Base-by-base conservation (phyloP, 1,140 invertebrate genomes). In the Trichoplusia ni region DNA sequence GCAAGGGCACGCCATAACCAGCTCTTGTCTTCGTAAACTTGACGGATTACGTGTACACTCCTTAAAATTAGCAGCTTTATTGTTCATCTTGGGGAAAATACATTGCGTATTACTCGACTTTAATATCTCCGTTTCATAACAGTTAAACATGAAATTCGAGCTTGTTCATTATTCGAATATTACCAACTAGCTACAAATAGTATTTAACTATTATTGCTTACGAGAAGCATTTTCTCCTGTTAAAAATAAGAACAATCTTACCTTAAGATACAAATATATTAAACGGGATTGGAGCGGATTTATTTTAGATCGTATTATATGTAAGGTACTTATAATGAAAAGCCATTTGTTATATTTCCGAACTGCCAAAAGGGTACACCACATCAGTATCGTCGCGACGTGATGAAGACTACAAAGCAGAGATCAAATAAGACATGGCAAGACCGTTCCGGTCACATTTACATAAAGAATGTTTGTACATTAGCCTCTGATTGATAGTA, bases 341-440 rank as follows among this genome's bases (percentile, higher is more conserved):
- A 66, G 53, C 54, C 23, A 44, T 61, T 68, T 46, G 54, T 53
- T 35, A 56, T 62, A 37, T 67, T 66, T 67, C 53, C 44, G 49
- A 66, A 79, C 73, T 73, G 73, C 75, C 74, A 74, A 64, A 71
- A 75, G 64, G 70, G 70, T 71, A 65, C 51, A 62, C 56, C 56
- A 63, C 64, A n/a, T 44, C 60, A 40, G 40, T 60, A 47, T 69
- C 76, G 73, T 71, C 13, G 13, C 38, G 60, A 73, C 70, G 62
- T 70, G 76, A 61, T 71, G 70, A 81, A 78, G 69, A 84, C 80
- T 89, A 87, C 75, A 76, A 77, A 84, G 79, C 82, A 83, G 86
- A 90, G 81, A 88, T 86, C 82, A 86, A 86, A 82, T 78, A 66
- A 81, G 78, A 84, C 82, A 84, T 87, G 79, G 81, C 82, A 81